A percentile compares a stretch with the other conserved stretches of the same genome.
Conservation (phyloP, 2,888 invertebrate species). For the Amaurobius ferox region DNA sequence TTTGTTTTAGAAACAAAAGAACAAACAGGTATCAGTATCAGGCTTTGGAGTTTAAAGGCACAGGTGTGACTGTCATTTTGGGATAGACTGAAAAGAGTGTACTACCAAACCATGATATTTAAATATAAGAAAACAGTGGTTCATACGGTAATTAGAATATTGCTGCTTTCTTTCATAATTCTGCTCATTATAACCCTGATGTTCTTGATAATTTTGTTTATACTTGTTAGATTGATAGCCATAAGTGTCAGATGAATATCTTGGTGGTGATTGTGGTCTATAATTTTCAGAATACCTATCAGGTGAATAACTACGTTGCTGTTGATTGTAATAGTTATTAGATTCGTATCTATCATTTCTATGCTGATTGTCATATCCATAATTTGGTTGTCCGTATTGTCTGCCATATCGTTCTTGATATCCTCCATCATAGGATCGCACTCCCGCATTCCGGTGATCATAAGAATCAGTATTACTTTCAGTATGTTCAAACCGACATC, state of each 20-base stretch:
- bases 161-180: background rate
- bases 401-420: constrained; percentile 1
- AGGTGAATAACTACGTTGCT: constrained; percentile 11
- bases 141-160: background rate
- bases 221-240: background rate
- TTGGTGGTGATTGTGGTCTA: background rate
- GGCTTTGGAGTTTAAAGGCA: too few relatives aligned
- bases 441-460: background rate
- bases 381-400: background rate
- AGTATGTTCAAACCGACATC: constrained; percentile 57
- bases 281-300: background rate
- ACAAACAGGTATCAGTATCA: too few relatives aligned
- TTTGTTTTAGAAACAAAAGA: too few relatives aligned
- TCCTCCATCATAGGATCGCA: background rate
- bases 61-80: too few relatives aligned
- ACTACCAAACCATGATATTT: too few relatives aligned
- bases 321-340: background rate
- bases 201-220: background rate
- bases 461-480: background rate
- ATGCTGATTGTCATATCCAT: background rate
- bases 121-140: background rate
- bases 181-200: background rate
- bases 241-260: background rate
- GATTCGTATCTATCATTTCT: background rate
- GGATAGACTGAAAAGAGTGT: too few relatives aligned